Conservation (phyloP, 1,140 invertebrate genomes). For the Papilio helenus region DNA sequence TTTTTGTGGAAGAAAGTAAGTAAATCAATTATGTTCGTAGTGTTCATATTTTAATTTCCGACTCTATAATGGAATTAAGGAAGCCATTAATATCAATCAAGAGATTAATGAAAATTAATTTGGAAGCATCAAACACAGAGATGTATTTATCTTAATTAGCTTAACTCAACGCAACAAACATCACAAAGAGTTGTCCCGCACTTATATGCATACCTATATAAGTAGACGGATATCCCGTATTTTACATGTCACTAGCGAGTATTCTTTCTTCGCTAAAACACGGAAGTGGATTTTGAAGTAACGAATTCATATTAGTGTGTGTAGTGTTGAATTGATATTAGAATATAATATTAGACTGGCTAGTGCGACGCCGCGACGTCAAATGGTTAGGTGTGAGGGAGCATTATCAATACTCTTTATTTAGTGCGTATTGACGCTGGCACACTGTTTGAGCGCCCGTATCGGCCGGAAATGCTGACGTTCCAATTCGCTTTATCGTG, state of each 20-base stretch:
- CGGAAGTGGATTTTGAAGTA: no score
- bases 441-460: not conserved
- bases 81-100: constrained; percentile 10
- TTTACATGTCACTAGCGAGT: not conserved
- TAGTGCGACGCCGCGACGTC: no score
- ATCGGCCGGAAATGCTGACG: not conserved
- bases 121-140: not conserved
- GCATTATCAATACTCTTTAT: not conserved
- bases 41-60: not conserved
- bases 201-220: not conserved
- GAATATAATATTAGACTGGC: no score
- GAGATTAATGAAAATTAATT: constrained; percentile 19
- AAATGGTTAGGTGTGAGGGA: no score
- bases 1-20: not conserved
- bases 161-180: not conserved
- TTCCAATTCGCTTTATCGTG: not conserved
- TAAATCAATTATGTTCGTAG: not conserved
- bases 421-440: not conserved
- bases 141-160: constrained; percentile 5
- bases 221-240: not conserved
- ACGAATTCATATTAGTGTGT: no score
- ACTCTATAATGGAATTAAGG: not conserved
- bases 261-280: no score
- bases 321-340: no score
- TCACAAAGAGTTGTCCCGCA: not conserved